Conservation (phyloP, 2,113 vertebrate species). For the Barbus barbus region DNA sequence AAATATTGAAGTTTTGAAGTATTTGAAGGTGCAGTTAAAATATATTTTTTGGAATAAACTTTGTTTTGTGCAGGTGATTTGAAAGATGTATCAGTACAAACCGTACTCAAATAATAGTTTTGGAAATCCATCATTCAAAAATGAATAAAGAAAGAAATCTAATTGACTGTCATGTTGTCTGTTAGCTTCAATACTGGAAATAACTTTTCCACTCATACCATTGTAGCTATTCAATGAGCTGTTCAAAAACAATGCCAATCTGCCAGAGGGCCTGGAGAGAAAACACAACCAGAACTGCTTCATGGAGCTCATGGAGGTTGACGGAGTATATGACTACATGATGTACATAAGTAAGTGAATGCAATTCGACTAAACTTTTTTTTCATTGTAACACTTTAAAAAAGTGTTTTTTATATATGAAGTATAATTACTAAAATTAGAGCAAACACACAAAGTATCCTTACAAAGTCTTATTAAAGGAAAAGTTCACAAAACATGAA, state of each 20-base stretch:
- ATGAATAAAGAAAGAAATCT: neutral
- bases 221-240: constrained; percentile 84
- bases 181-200: neutral
- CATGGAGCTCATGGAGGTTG: constrained; percentile 80
- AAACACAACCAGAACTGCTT: constrained; percentile 82
- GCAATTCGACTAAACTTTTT: neutral
- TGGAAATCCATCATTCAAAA: too few relatives aligned
- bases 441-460: neutral
- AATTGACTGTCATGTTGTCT: neutral
- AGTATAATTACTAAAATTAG: too few relatives aligned
- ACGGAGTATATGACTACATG: constrained; percentile 93
- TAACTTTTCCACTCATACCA: neutral
- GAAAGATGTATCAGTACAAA: too few relatives aligned
- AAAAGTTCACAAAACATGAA: neutral
- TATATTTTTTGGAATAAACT: too few relatives aligned
- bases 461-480: too few relatives aligned
- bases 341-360: constrained; percentile 84
- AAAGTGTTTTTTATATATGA: too few relatives aligned
- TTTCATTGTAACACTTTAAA: neutral
- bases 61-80: too few relatives aligned
- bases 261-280: constrained; percentile 76
- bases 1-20: too few relatives aligned
- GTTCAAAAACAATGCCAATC: constrained; percentile 86
- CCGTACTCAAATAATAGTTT: too few relatives aligned
- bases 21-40: too few relatives aligned